Conservation (phyloP, 2,113 vertebrate genomes). For the Urocolius indicus region DNA sequence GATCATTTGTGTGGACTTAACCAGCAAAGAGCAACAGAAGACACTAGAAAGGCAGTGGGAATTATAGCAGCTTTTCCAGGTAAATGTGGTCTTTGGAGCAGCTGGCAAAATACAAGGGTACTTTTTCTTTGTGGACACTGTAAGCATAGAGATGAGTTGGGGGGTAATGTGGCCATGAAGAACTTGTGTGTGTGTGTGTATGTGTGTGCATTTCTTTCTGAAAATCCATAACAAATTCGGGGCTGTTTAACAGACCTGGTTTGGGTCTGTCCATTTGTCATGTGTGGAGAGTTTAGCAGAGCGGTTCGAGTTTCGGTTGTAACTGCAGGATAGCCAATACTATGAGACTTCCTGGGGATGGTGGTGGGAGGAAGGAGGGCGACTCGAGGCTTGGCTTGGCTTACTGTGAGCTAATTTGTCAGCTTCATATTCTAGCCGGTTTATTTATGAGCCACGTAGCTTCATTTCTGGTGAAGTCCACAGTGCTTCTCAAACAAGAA, state of each 20-base stretch:
- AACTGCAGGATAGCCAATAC: background rate
- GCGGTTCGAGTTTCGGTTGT: background rate
- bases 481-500: background rate
- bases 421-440: background rate
- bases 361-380: background rate
- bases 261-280: background rate
- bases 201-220: background rate
- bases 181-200: rapidly evolving
- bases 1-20: slow-evolving; percentile 79
- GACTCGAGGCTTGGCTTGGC: background rate
- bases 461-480: background rate
- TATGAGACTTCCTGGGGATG: background rate
- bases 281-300: background rate
- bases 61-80: slow-evolving; percentile 73
- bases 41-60: slow-evolving; percentile 48
- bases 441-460: background rate
- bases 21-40: slow-evolving; percentile 67
- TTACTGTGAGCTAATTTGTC: background rate
- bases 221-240: background rate
- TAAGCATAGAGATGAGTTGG: background rate
- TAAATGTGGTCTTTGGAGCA: slow-evolving; percentile 47
- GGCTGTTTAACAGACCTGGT: background rate
- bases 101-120: no score
- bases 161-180: background rate
- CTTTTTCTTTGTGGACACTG: background rate